Conservation (phyloP, 2,113 vertebrate species). For the Semicossyphus pulcher region DNA sequence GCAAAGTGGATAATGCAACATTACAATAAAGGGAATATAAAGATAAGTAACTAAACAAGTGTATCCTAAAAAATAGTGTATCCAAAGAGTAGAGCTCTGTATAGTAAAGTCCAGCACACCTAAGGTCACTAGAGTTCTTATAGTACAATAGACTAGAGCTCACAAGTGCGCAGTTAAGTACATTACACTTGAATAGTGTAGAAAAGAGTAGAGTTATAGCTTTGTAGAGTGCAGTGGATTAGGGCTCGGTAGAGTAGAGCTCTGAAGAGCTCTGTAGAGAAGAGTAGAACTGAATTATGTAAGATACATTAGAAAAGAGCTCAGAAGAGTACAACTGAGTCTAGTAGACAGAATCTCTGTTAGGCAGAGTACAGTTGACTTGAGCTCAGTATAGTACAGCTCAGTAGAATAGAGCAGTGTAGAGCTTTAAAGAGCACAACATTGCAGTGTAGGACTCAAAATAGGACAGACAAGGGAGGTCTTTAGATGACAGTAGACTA, state of each 20-base stretch:
- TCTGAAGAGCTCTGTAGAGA: not conserved
- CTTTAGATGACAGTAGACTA: too few relatives aligned
- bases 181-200: not conserved
- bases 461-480: too few relatives aligned
- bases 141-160: not conserved
- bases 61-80: too few relatives aligned
- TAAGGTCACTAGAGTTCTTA: not conserved
- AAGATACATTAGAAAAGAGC: too few relatives aligned
- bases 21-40: too few relatives aligned
- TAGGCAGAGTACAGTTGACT: too few relatives aligned
- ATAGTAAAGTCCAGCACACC: not conserved
- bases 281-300: too few relatives aligned
- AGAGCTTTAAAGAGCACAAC: not conserved
- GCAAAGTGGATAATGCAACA: too few relatives aligned
- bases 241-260: not conserved
- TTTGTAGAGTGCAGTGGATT: not conserved
- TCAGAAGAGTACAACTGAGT: too few relatives aligned
- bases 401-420: not conserved
- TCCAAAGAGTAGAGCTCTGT: slow-evolving; percentile 1
- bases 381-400: not conserved
- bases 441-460: too few relatives aligned
- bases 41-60: too few relatives aligned
- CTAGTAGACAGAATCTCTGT: too few relatives aligned
- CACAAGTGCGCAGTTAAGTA: not conserved
- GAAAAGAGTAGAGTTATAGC: not conserved